phyloP scores from a whole-genome alignment of 1,140 invertebrate species.

The Aphelinus atriplicis region DNA sequence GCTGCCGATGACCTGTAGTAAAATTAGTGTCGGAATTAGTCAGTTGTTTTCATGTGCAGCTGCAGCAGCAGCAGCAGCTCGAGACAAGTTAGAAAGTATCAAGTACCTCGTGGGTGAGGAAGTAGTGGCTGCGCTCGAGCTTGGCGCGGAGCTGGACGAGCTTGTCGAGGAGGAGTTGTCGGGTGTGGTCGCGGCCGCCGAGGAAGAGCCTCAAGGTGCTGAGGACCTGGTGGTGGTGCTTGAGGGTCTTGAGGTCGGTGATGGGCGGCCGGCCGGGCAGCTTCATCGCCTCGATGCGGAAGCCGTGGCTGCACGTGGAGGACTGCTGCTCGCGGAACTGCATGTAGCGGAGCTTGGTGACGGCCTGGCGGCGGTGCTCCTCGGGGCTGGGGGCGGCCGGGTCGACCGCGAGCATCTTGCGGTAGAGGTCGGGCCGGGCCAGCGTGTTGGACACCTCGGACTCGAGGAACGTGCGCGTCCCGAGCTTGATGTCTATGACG shows the following conservation, averaged over 20 bases:
- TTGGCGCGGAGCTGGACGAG: slow-evolving; percentile 80
- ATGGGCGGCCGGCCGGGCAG: slow-evolving; percentile 78
- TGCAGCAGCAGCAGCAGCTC: too few relatives aligned
- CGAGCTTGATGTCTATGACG: slow-evolving; percentile 95
- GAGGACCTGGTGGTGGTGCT: slow-evolving; percentile 80
- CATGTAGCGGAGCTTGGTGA: slow-evolving; percentile 95
- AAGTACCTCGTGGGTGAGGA: slow-evolving; percentile 86
- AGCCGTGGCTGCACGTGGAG: slow-evolving; percentile 91
- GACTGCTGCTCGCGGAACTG: slow-evolving; percentile 93
- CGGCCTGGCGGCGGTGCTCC: slow-evolving; percentile 80
- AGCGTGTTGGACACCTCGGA: slow-evolving; percentile 88
- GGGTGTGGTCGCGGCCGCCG: slow-evolving; percentile 72
- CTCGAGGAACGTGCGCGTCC: slow-evolving; percentile 91
- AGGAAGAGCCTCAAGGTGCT: slow-evolving; percentile 84
- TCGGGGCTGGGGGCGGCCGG: slow-evolving; percentile 83
- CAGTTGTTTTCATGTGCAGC: too few relatives aligned
- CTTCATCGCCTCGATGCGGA: slow-evolving; percentile 96
- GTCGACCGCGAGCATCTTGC: slow-evolving; percentile 95
- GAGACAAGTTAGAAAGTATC: neutral
- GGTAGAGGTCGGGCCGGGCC: slow-evolving; percentile 82
- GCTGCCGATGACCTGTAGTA: slow-evolving; percentile 82
- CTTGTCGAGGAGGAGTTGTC: slow-evolving; percentile 75
- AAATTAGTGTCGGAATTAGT: too few relatives aligned
- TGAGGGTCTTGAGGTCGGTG: slow-evolving; percentile 81
- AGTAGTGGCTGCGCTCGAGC: slow-evolving; percentile 89